Percentiles rank a stretch among this genome's conserved stretches.
phyloP scores from a whole-genome alignment of 2,113 vertebrate genomes.

The Elaphurus davidianus region DNA sequence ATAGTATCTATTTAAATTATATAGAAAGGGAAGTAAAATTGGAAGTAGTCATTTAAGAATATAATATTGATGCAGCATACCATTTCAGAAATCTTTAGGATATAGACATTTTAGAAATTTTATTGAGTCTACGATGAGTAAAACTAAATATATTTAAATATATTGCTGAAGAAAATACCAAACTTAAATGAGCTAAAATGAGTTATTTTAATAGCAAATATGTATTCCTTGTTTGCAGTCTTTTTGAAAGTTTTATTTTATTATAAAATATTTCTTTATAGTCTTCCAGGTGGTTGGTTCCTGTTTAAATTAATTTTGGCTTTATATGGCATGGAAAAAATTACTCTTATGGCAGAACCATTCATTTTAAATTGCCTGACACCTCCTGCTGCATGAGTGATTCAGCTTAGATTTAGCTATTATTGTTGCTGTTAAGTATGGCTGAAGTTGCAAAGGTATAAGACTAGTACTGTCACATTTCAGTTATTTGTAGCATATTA shows the following conservation, averaged over 20 bases:
- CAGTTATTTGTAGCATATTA: background rate
- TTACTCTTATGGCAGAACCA: background rate
- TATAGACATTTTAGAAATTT: slow-evolving; percentile 1
- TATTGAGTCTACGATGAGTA: background rate
- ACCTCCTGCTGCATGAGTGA: background rate
- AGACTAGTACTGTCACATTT: background rate
- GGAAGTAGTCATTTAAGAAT: background rate
- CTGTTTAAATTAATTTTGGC: background rate
- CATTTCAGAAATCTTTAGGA: slow-evolving; percentile 36
- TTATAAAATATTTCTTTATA: background rate
- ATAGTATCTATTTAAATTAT: slow-evolving; percentile 29
- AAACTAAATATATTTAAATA: slow-evolving; percentile 26
- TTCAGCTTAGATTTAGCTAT: background rate
- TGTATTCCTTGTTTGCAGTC: background rate
- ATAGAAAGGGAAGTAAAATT: slow-evolving; percentile 15
- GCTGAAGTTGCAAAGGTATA: background rate
- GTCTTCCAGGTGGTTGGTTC: background rate
- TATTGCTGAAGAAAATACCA: background rate
- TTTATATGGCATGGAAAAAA: background rate
- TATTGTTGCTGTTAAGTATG: background rate
- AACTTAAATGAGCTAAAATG: background rate
- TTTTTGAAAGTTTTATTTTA: slow-evolving; percentile 4
- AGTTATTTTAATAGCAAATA: slow-evolving; percentile 13
- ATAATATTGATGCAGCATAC: background rate
- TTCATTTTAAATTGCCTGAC: background rate